Base-by-base conservation (phyloP, 2,797 vertebrate genomes). In the Gobio occitaniae region DNA sequence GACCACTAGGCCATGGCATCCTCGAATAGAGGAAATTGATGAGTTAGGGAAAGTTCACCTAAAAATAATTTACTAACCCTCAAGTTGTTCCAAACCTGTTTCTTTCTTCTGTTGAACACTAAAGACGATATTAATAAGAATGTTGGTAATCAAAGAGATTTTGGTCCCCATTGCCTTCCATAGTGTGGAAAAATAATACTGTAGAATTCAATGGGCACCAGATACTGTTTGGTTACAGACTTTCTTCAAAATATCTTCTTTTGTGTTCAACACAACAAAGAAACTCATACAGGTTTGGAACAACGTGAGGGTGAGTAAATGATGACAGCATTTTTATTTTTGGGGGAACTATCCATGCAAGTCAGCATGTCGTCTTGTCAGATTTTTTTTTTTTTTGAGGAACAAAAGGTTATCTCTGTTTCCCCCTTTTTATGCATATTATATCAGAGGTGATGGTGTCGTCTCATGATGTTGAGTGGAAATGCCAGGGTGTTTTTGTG, bases 401-500 rank as follows among this genome's bases (percentile, higher is more conserved):
- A 75, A 75, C 44, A 25, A 83, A 65, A 48, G 44, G 3, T 66
- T 21, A 65, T 61, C 71, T 86, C 15, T 68, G 13, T 54, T 74
- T 65, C 38, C 78, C 2, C 25, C 10, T n/a, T 56, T 2, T 25
- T 47, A 9, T 52, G 50, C n/a, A 47, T 68, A 29, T 48, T 52
- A 17, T 41, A 61, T 69, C 54, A 16, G 16, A 59, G 47, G 50
- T 71, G 47, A 81, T 77, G 41, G 19, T 10, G 48, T 61, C 36
- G 11, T 82, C 66, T 47, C 70, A 29, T 81, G 84, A 74, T 79
- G 75, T n/a, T 47, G 56, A 83, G 10, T 74, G 78, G 54, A 76
- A 85, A 87, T 80, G 54, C 66, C 83, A 56, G 63, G 61, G 25
- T 75, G 44, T 69, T 59, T 76, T 76, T 66, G 29, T 21, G 17